Base-by-base conservation (phyloP, 1,140 invertebrate genomes). In the Pantala flavescens region DNA sequence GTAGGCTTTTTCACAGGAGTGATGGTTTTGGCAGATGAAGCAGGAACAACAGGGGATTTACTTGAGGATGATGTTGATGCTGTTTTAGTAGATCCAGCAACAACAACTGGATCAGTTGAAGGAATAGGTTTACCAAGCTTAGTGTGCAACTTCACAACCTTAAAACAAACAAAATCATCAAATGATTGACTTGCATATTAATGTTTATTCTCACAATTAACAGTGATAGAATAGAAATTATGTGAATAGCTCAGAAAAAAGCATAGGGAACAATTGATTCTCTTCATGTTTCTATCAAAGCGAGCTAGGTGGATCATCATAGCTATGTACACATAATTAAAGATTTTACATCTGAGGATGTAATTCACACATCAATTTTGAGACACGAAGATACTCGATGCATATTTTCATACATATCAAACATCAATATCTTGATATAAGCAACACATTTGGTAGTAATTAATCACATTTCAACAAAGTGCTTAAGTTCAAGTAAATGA, bases 101-200 rank as follows among this genome's bases (percentile, higher is more conserved):
- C 84, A 74, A 94, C 90, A 76, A 93, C 94, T n/a, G 96, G 95
- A 83, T 97, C 95, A 42, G 93, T 91, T 28, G 94, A 94, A 10
- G 97, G 97, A 80, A 99, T 98, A 0, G 96, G 96, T 82, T 99
- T 99, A 42, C 97, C 97, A 16, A 99, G 87, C 84, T 96, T 97
- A 43, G 95, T 97, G 81, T 98, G 96, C 71, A 98, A 85, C 80
- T 98, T 97, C 7, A 98, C 90, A 7, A 97, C 95, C 88, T 80
- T 16, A 77, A 76, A n/a, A 75, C 74, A 73, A 74, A 76, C n/a
- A 43, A 63, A 63, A 63, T 5, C 28, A 36, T 9, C 28, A 36
- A 36, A n/a, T n/a, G n/a, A n/a, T 72, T 43, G 70, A 77, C 42
- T 55, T 16, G 24, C 28, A 70, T 43, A 75, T 71, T 24, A 70